Percentiles rank a stretch among this genome's conserved stretches.
phyloP scores from a whole-genome alignment of 2,888 invertebrate genomes.

The Anorthoa munda region DNA sequence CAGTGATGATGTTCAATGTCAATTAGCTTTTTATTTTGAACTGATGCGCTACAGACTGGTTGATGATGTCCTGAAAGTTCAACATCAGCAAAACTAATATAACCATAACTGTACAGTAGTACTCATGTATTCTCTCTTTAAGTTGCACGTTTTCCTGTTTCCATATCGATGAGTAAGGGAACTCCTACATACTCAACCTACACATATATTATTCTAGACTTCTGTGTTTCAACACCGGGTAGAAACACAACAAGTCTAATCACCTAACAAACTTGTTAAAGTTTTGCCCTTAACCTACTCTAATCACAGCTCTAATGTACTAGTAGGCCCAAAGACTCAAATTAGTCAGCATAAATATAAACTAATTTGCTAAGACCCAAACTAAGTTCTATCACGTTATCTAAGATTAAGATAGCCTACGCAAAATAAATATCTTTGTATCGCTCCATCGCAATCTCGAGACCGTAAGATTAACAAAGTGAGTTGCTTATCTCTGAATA shows the following conservation, averaged over 20 bases:
- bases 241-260: neutral
- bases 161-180: neutral
- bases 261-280: neutral
- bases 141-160: neutral
- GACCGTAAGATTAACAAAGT: constrained; percentile 60
- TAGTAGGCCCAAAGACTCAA: constrained; percentile 19
- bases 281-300: constrained; percentile 11
- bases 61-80: too few species aligned
- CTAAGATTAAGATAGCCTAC: constrained; percentile 56
- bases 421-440: constrained; percentile 56
- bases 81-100: too few species aligned
- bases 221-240: neutral
- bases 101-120: too few species aligned
- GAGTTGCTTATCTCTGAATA: constrained; percentile 67
- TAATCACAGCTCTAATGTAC: too few species aligned
- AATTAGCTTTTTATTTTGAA: neutral
- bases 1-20: neutral
- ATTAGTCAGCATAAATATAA: constrained; percentile 47
- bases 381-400: constrained; percentile 53
- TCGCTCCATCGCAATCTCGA: constrained; percentile 44
- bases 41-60: neutral
- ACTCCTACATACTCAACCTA: neutral
- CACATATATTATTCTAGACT: neutral
- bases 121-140: too few species aligned
- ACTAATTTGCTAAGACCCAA: constrained; percentile 52